Percentiles rank a stretch among this genome's conserved stretches.
Conservation (phyloP, 2,888 invertebrate species). For the Erebia palarica region DNA sequence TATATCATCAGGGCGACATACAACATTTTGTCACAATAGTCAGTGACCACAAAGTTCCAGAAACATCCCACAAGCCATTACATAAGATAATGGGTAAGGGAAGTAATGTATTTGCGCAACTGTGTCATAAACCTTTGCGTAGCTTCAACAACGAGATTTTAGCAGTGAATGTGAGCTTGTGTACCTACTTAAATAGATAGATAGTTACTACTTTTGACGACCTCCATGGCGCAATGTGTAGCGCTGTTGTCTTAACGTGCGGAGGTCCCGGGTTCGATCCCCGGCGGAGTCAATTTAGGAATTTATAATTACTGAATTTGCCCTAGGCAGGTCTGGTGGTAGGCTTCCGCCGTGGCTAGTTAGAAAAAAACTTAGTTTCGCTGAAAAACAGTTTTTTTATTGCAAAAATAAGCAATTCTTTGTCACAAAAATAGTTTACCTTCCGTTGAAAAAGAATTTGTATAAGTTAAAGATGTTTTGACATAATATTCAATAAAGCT, state of each 20-base stretch:
- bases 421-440: too few relatives aligned
- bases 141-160: constrained; percentile 10
- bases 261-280: too few relatives aligned
- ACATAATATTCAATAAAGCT: too few relatives aligned
- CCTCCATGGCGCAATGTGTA: too few relatives aligned
- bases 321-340: too few relatives aligned
- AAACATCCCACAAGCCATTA: constrained; percentile 31
- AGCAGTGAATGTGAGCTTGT: neutral
- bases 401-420: too few relatives aligned
- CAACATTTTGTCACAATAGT: constrained; percentile 12
- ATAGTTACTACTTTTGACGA: neutral
- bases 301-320: too few relatives aligned
- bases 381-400: neutral
- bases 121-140: constrained; percentile 32
- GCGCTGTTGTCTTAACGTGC: too few relatives aligned
- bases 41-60: constrained; percentile 29
- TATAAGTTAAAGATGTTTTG: too few relatives aligned
- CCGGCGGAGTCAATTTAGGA: too few relatives aligned
- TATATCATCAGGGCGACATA: neutral
- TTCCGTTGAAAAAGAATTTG: too few relatives aligned
- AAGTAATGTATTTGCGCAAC: constrained; percentile 34
- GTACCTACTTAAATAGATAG: neutral
- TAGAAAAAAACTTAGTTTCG: neutral
- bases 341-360: too few relatives aligned
- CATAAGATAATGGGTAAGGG: constrained; percentile 29